phyloP scores from a whole-genome alignment of 2,797 vertebrate genomes.

The Adrianichthys oophorus region DNA sequence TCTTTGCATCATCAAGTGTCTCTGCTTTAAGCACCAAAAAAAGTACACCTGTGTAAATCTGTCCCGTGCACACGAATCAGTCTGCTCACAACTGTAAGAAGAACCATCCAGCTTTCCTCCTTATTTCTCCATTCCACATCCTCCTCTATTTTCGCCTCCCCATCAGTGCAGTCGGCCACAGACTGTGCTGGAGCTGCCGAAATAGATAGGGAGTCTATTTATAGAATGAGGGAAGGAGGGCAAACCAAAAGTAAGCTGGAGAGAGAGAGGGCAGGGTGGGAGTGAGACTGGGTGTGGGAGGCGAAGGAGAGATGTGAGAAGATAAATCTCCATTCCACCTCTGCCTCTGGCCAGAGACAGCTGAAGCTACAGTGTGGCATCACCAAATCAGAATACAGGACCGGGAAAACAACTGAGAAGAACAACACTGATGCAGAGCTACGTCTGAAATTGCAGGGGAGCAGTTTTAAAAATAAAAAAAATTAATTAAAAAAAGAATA shows the following conservation, averaged over 20 bases:
- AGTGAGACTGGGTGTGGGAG: slow-evolving; percentile 19
- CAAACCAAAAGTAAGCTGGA: slow-evolving; percentile 65
- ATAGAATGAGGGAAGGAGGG: slow-evolving; percentile 75
- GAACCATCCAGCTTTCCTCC: background rate
- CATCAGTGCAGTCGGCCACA: slow-evolving; percentile 64
- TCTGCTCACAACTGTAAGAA: slow-evolving; percentile 1
- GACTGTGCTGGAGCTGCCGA: slow-evolving; percentile 56
- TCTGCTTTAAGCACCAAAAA: background rate
- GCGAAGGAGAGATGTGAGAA: slow-evolving; percentile 56
- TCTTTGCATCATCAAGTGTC: too few relatives aligned
- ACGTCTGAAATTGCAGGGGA: slow-evolving; percentile 12
- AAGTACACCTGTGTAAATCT: slow-evolving; percentile 19
- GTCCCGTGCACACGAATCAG: slow-evolving; percentile 15
- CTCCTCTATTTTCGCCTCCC: slow-evolving; percentile 48
- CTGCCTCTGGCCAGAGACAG: slow-evolving; percentile 65
- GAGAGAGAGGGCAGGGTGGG: slow-evolving; percentile 30
- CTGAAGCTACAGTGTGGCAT: slow-evolving; percentile 48
- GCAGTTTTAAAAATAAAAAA: background rate
- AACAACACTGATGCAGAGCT: slow-evolving; percentile 11
- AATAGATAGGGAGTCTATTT: slow-evolving; percentile 76
- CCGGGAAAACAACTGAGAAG: slow-evolving; percentile 6
- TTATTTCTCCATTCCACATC: slow-evolving; percentile 1
- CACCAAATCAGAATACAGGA: slow-evolving; percentile 23
- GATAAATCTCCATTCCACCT: slow-evolving; percentile 68
- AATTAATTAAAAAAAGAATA: too few relatives aligned